Evolutionary conservation across 1,140 invertebrate species (phyloP), one percentile per base, ranked within the genome.

Genomic region (Propsilocerus akamusi): DNA sequence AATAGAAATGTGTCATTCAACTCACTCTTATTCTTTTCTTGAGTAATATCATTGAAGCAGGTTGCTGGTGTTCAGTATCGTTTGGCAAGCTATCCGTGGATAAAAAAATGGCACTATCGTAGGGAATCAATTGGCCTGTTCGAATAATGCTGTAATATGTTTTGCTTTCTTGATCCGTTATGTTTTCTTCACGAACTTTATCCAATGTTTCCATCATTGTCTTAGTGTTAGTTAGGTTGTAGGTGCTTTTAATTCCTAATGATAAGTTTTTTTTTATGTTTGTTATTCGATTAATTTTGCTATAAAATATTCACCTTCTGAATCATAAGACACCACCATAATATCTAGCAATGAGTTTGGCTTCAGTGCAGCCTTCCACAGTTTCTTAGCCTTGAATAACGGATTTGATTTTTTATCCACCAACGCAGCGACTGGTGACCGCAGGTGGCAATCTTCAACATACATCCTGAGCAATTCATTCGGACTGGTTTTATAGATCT

Each of bases 41-140:
- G 0, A 72, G 64, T 46, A 73, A 54, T 2, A 69, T 70, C 28
- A 71, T 66, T 32, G 71, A 55, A 12, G 71, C 69, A 48, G 71
- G 54, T 20, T 72, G 68, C 17, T 71, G 59, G 14, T 68, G 53
- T 52, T 72, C 66, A 4, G 64, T 63, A 47, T 73, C 69, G 2
- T 65, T 64, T 47, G 71, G 58, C 23, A 68, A 59, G 25, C 59
- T 56, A 49, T 70, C 68, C 0, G 73, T 72, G 10, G 71, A 63
- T 8, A 75, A 61, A 56, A 75, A 74, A 1, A 75, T 63, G 0
- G 73, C 73, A 55, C 72, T 75, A 58, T 75, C 73, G 51, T 74
- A 75, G 2, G 73, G 73, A 26, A 75, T 69, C 25, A 75, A 56
- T 48, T 72, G 69, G 0, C 69, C 65, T 7, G 66, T 64, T 50